phyloP scores from a whole-genome alignment of 2,797 vertebrate species.

The Enteromius paludinosus region DNA sequence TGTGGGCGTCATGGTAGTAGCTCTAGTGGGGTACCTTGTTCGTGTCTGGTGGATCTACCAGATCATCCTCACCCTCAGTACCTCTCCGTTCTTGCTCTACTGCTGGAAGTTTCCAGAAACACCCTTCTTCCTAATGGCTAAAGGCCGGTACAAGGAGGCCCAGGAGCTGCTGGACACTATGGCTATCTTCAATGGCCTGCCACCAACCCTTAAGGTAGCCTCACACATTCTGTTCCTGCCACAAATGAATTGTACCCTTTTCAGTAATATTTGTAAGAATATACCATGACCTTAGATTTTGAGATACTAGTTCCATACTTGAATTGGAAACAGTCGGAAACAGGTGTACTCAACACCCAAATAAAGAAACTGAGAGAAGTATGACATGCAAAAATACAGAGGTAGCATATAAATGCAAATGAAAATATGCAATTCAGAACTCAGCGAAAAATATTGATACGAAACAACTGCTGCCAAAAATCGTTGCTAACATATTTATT shows the following conservation, averaged over 20 bases:
- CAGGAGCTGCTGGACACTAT: constrained; percentile 85
- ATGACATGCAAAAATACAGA: neutral
- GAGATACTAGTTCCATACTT: neutral
- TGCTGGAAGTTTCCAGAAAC: constrained; percentile 96
- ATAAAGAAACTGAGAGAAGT: neutral
- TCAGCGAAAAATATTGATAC: neutral
- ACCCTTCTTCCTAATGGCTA: constrained; percentile 91
- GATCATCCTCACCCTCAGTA: constrained; percentile 86
- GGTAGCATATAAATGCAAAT: neutral
- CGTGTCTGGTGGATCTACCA: constrained; percentile 94
- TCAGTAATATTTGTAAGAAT: neutral
- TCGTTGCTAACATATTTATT: neutral
- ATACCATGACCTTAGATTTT: neutral
- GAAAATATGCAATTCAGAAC: neutral
- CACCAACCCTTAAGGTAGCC: constrained; percentile 75
- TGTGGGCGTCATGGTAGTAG: constrained; percentile 88
- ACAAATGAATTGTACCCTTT: neutral
- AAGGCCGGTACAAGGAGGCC: constrained; percentile 80
- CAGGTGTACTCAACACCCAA: neutral
- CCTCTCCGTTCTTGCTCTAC: constrained; percentile 88
- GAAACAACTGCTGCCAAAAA: neutral
- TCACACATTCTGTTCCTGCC: neutral
- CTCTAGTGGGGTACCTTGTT: constrained; percentile 87
- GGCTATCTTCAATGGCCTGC: constrained; percentile 82
- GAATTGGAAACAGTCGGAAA: neutral